A percentile compares a stretch with the other conserved stretches of the same genome.
These are phyloP conservation scores for Cairina moschata DNA, from an alignment of 2,113 vertebrate species.

Conservation along the genomic window DNA sequence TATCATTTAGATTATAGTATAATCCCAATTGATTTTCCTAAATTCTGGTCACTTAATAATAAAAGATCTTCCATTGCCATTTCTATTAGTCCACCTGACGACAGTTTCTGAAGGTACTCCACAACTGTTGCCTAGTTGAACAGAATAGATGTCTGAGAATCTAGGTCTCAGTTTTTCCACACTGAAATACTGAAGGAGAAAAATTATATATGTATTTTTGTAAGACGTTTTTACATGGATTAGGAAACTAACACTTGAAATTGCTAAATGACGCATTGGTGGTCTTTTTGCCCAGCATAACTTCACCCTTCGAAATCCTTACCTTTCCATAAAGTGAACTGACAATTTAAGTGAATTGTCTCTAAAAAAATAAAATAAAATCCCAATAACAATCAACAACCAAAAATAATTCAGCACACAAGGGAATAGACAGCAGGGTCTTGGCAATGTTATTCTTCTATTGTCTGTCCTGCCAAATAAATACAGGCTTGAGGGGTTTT, in stretches of 20 bases:
- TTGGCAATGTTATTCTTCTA: background rate
- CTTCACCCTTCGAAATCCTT: background rate
- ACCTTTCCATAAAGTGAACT: background rate
- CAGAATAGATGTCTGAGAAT: background rate
- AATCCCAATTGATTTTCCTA: background rate
- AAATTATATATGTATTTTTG: background rate
- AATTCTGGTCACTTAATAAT: background rate
- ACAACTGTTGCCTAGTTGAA: background rate
- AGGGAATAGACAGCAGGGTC: background rate
- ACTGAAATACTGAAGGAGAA: background rate
- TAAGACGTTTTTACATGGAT: background rate
- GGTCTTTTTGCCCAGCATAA: background rate
- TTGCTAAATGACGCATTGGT: background rate
- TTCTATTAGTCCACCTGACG: background rate
- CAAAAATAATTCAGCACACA: conserved; percentile 38
- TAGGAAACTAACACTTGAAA: background rate
- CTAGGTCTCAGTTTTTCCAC: background rate
- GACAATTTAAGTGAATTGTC: background rate
- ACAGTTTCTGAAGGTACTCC: background rate
- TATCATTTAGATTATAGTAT: background rate
- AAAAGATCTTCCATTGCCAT: background rate
- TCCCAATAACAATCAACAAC: background rate
- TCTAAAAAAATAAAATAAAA: background rate
- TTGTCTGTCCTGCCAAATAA: conserved; percentile 54
- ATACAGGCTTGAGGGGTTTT: conserved; percentile 35